Percentiles rank a stretch among this genome's conserved stretches.
These are phyloP conservation scores for Cyanoderma ruficeps DNA, from an alignment of 2,113 vertebrate genomes.

Conservation along the genomic window DNA sequence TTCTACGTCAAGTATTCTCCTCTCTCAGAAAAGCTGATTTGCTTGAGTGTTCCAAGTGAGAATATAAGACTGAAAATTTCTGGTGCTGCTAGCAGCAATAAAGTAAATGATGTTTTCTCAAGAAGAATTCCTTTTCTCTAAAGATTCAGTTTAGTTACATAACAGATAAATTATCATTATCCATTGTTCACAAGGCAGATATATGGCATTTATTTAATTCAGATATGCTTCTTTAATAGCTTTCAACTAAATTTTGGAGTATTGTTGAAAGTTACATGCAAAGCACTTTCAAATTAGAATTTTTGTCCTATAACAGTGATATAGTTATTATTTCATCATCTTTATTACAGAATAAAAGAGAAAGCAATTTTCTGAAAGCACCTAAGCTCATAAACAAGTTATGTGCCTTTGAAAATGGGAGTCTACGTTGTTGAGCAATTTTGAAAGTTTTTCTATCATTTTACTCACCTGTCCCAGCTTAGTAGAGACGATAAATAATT, in stretches of 20 bases:
- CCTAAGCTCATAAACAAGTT: neutral
- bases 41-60: slow-evolving; percentile 26
- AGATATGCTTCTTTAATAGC: neutral
- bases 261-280: neutral
- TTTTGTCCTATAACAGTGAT: neutral
- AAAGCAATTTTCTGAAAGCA: slow-evolving; percentile 2
- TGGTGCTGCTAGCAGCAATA: neutral
- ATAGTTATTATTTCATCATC: slow-evolving; percentile 10
- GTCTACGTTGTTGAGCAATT: neutral
- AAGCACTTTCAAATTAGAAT: neutral
- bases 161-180: neutral
- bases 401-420: neutral
- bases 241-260: neutral
- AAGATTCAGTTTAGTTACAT: slow-evolving; percentile 2
- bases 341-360: neutral
- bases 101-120: slow-evolving; percentile 38
- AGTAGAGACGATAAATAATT: neutral
- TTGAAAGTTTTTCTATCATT: neutral
- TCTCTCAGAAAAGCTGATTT: neutral
- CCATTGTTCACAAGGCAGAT: slow-evolving; percentile 24
- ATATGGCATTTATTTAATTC: slow-evolving; percentile 30
- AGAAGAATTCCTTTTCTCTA: slow-evolving; percentile 34
- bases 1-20: neutral
- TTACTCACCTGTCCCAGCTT: neutral
- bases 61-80: slow-evolving; percentile 27